Evolutionary conservation across 1,140 invertebrate species (phyloP).

Genomic region (Ceratina australensis): DNA sequence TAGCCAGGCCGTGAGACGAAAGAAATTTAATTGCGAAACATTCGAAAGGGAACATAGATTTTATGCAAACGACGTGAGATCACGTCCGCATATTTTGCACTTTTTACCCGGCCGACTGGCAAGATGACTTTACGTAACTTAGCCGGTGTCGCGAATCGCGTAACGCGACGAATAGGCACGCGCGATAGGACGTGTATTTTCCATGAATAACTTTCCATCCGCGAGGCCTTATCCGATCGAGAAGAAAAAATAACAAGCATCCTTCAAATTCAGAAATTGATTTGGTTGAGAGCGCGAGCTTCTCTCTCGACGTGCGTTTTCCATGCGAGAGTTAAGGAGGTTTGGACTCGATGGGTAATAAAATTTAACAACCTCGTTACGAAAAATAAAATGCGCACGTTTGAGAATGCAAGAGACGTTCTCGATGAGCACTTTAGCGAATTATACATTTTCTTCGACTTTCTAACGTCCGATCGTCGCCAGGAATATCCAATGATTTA

Average conservation of each 20-base stretch:
- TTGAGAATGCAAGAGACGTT: neutral
- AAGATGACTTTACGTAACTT: constrained; percentile 30
- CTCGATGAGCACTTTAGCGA: neutral
- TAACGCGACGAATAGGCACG: constrained; percentile 15
- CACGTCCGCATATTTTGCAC: constrained; percentile 37
- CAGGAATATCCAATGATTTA: neutral
- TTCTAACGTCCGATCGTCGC: neutral
- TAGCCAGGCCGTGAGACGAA: neutral
- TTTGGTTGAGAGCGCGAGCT: no score
- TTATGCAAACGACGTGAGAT: constrained; percentile 14
- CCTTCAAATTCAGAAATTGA: no score
- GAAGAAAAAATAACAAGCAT: no score
- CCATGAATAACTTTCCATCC: constrained; percentile 44
- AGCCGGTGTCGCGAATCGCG: constrained; percentile 4
- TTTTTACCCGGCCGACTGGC: constrained; percentile 25
- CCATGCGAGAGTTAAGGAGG: no score
- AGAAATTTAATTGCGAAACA: neutral
- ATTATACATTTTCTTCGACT: neutral
- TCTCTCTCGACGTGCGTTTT: no score
- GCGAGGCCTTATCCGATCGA: constrained; percentile 2
- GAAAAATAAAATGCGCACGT: neutral
- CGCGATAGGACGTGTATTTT: constrained; percentile 45
- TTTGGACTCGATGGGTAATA: neutral
- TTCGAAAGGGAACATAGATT: neutral
- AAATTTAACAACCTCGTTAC: neutral